Base-by-base conservation (phyloP, 37 sponge, comb jelly and placozoan genomes). In the Ephydatia muelleri region DNA sequence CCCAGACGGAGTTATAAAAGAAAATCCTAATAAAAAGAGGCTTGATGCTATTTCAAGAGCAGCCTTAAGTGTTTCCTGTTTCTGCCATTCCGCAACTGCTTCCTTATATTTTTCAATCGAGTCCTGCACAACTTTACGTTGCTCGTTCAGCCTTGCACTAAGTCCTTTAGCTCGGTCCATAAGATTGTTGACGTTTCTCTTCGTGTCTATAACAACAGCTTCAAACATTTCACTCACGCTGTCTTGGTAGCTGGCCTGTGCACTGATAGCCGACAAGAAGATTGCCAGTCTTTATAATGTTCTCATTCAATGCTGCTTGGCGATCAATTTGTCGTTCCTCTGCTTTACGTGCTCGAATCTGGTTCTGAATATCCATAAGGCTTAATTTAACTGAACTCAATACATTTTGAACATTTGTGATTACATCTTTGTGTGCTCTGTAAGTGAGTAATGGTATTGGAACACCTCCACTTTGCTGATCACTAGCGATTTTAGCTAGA, bases 301-400 rank as follows among this genome's bases (percentile, higher is more conserved):
- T 76, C 31, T 76, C 77, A 76, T 76, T 76, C 27, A 76, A 39
- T 39, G 5, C 43, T 38, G 3, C 8, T 30, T 76, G 9, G 8
- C 39, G 38, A 11, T 76, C 77, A 39, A 76, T 39, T 28, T 38
- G 77, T 28, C 77, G 77, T 76, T 76, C 77, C 31, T 76, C 77
- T 76, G 38, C 77, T 32, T 76, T 76, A 35, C 77, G 39, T 32
- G 33, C 38, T 37, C 28, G 38, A 76, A 32, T 76, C 77, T 76
- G 77, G 43, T 76, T 76, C 31, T 76, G 77, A 35, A 11, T 32
- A 76, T 76, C 77, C 27, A 34, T 27, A 3, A 76, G 38, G 27
- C 31, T 76, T 76, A 32, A 3, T 36, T 28, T 36, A 76, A 35
- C 77, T 76, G 39, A 11, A 36, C 6, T 76, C 40, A 76, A 38